Conservation (phyloP, 2,113 vertebrate genomes). For the Sminthopsis crassicaudata region DNA sequence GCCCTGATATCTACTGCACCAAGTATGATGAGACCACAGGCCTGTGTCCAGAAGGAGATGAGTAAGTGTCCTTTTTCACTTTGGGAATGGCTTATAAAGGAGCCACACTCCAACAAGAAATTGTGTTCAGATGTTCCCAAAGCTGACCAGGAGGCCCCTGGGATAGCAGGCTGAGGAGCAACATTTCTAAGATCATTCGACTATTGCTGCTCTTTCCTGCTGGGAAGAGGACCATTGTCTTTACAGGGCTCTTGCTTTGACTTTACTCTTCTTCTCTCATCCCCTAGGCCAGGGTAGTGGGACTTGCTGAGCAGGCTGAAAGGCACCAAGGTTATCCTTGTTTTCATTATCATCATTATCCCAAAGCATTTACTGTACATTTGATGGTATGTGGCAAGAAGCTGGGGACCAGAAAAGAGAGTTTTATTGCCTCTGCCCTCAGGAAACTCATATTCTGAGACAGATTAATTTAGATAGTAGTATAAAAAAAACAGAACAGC, state of each 20-base stretch:
- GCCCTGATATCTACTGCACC: conserved; percentile 97
- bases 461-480: background rate
- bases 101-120: background rate
- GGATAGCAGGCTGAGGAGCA: background rate
- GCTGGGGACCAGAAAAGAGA: background rate
- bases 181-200: background rate
- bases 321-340: background rate
- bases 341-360: background rate
- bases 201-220: background rate
- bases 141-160: background rate
- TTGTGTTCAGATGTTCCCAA: background rate
- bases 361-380: background rate
- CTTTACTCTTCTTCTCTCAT: background rate
- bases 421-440: background rate
- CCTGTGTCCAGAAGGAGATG: conserved; percentile 96
- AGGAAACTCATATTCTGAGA: background rate
- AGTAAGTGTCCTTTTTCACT: conserved; percentile 87
- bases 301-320: background rate
- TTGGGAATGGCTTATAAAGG: background rate
- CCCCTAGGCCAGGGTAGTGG: background rate
- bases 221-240: background rate
- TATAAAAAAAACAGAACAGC: background rate
- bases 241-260: background rate
- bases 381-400: background rate
- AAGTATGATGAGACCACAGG: conserved; percentile 98